A percentile compares a stretch with the other conserved stretches of the same genome.
These are phyloP conservation scores for Drosophila acutilabella DNA, from an alignment of 2,888 invertebrate genomes.

Conservation along the genomic window DNA sequence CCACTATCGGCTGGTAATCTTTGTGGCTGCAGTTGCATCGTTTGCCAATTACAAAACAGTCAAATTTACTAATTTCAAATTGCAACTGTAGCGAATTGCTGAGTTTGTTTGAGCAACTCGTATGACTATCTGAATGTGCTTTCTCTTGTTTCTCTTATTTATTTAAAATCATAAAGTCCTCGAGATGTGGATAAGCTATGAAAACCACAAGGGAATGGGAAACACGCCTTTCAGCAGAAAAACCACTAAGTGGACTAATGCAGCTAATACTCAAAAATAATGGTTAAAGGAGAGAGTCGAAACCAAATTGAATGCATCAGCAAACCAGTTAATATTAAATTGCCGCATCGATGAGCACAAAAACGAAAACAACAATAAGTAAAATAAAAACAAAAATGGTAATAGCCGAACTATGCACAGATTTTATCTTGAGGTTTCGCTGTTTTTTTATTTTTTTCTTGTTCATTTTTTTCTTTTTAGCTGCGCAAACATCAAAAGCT, in stretches of 20 bases:
- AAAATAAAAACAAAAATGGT: slow-evolving; percentile 17
- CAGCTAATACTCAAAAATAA: slow-evolving; percentile 40
- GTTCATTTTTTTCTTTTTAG: slow-evolving; percentile 19
- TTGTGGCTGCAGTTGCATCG: slow-evolving; percentile 14
- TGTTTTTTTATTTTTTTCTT: slow-evolving; percentile 9
- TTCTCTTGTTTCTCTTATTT: not conserved
- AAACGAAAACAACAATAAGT: slow-evolving; percentile 21
- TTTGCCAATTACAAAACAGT: not conserved
- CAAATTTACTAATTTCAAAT: slow-evolving; percentile 5
- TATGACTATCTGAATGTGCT: not conserved
- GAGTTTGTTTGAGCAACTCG: not conserved
- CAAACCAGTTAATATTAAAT: slow-evolving; percentile 80
- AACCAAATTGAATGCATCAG: slow-evolving; percentile 75
- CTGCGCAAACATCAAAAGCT: slow-evolving; percentile 73
- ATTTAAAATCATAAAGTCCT: not conserved
- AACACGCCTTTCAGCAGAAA: slow-evolving; percentile 25
- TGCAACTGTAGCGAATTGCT: not conserved
- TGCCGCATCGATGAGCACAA: slow-evolving; percentile 67
- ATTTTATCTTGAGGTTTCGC: slow-evolving; percentile 56
- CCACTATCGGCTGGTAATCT: slow-evolving; percentile 31
- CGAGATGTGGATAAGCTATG: slow-evolving; percentile 13
- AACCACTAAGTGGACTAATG: slow-evolving; percentile 52
- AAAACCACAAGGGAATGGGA: slow-evolving; percentile 38
- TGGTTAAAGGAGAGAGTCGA: slow-evolving; percentile 21
- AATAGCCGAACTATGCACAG: slow-evolving; percentile 60